Evolutionary conservation across 2,797 vertebrate genomes (phyloP), one percentile per base, ranked within the genome.

Genomic region (Alauda arvensis): DNA sequence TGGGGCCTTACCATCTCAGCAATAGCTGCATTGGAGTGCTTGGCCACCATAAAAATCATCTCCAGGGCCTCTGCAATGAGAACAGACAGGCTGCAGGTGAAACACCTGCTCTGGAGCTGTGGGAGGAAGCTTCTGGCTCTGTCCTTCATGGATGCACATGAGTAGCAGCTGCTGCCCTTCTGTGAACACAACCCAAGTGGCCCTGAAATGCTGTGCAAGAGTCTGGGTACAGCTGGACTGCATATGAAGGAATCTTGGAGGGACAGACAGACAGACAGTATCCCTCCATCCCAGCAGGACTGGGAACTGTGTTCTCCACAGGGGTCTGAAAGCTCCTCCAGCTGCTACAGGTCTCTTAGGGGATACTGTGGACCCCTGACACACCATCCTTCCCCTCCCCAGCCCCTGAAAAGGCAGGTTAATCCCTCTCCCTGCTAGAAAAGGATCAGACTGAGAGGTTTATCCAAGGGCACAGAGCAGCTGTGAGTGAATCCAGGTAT

Each of bases 11-110:
- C 98, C 92, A 98, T 97, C 96, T 98, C 98, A 0, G 97, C 95
- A 34, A 99, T 97, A 95, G 98, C 98, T 17, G 96, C 97, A 18
- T 99, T 98, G 18, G 98, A 98, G 95, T 99, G 98, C 29, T 96
- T 97, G 37, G 98, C 98, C 7, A 98, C 98, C 67, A 96, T 97
- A 93, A 98, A 98, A 94, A 99, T 98, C 63, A 97, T 96, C 92
- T 98, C 94, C 74, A 99, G 95, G 20, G 98, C 98, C 87, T 98
- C 98, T 99, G 96, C 59, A 56, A 70, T 7, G 14, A 80, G 72
- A 65, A 66, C n/a, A 81, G 63, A 66, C 62, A 66, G 33, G 34
- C 6, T 48, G 46, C 11, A 46, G 57, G 52, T 65, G n/a, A 46
- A 65, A 52, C 21, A 12, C 43, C 37, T 53, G 53, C 83, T 53